These are phyloP conservation scores for Ranitomeya imitator DNA, from an alignment of 2,113 vertebrate genomes.

Conservation along the genomic window DNA sequence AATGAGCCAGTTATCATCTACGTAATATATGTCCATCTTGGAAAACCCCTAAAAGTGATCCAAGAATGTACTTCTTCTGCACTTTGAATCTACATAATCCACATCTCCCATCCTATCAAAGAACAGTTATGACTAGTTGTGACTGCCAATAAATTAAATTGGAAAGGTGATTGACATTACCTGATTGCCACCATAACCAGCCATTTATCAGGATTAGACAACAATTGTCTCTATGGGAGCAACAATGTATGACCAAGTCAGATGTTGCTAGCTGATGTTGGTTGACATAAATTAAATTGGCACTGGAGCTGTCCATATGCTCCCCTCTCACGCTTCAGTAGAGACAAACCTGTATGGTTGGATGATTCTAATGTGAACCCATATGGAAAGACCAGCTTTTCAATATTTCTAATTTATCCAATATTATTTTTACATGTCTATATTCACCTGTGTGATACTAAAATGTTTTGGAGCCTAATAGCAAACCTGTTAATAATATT, in stretches of 20 bases:
- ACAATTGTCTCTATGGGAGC: not conserved
- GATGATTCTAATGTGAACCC: not conserved
- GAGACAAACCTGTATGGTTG: not conserved
- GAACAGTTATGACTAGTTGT: not conserved
- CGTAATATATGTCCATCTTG: too few species aligned
- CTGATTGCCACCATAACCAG: not conserved
- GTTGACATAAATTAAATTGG: not conserved
- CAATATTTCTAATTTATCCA: not conserved
- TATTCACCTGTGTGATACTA: not conserved
- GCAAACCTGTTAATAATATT: not conserved
- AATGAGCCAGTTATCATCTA: too few species aligned
- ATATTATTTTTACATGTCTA: not conserved
- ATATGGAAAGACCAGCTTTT: not conserved
- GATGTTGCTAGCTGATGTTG: not conserved
- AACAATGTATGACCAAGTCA: not conserved
- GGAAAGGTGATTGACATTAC: not conserved
- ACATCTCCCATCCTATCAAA: not conserved
- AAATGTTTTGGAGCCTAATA: not conserved
- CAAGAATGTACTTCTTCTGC: too few species aligned
- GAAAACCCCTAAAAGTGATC: too few species aligned
- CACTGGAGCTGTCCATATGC: not conserved
- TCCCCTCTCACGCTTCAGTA: not conserved
- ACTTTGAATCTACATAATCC: too few species aligned
- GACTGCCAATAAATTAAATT: not conserved
- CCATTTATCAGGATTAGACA: constrained; percentile 4